Evolutionary conservation across 92 coral and sea anemone species (phyloP).

Genomic region (Metridium senile): DNA sequence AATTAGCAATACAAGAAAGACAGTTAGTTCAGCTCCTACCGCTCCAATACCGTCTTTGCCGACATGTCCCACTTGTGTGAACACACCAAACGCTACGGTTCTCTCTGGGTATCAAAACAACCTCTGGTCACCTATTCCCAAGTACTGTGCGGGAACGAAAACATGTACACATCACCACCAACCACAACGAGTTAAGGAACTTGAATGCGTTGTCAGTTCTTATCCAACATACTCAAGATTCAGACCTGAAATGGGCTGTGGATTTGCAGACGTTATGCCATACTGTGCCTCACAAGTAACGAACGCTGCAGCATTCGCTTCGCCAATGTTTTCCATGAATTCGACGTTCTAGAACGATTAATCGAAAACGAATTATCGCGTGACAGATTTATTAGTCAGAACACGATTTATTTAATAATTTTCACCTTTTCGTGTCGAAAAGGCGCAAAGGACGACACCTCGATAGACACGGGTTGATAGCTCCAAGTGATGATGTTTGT

Average conservation of each 20-base stretch:
- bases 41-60: slow-evolving; percentile 82
- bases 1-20: slow-evolving; percentile 73
- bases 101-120: slow-evolving; percentile 63
- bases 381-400: slow-evolving; percentile 19
- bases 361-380: slow-evolving; percentile 30
- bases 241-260: slow-evolving; percentile 53
- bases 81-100: slow-evolving; percentile 41
- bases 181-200: slow-evolving; percentile 47
- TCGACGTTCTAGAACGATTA: slow-evolving; percentile 8
- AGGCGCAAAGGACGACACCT: slow-evolving; percentile 25
- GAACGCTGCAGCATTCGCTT: slow-evolving; percentile 42
- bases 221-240: slow-evolving; percentile 41
- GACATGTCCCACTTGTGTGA: slow-evolving; percentile 80
- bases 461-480: background rate
- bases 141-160: slow-evolving; percentile 58
- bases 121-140: slow-evolving; percentile 74
- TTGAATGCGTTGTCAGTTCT: slow-evolving; percentile 42
- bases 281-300: slow-evolving; percentile 48
- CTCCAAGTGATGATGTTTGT: background rate
- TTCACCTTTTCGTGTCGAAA: slow-evolving; percentile 8
- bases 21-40: slow-evolving; percentile 45
- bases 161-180: slow-evolving; percentile 81
- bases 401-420: slow-evolving; percentile 27
- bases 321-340: slow-evolving; percentile 57
- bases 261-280: slow-evolving; percentile 51